Percentiles rank a stretch among this genome's conserved stretches.
Conservation (phyloP, 2,888 invertebrate genomes). For the Pogonocherus hispidulus region DNA sequence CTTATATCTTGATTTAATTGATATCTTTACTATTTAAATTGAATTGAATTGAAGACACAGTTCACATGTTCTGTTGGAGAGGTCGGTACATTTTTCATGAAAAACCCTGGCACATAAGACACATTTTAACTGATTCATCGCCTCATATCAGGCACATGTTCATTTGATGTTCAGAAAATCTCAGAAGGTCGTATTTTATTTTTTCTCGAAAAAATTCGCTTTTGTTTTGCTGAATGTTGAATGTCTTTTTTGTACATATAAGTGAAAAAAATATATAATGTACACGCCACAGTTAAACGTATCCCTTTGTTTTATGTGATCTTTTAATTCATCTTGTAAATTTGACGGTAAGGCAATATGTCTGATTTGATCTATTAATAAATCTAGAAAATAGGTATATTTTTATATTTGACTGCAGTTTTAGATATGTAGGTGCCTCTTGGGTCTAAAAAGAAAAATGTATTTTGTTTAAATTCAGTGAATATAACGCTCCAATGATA, state of each 20-base stretch:
- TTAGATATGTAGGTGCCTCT: background rate
- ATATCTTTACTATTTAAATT: too few species aligned
- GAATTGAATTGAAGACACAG: too few species aligned
- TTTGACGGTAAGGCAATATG: background rate
- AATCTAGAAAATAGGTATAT: background rate
- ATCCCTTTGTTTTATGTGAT: slow-evolving; percentile 1
- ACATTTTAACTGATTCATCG: background rate
- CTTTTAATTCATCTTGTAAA: background rate
- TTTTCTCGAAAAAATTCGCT: background rate
- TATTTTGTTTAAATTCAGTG: background rate
- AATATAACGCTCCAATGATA: background rate
- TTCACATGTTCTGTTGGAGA: too few species aligned
- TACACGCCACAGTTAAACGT: background rate
- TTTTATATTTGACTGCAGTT: background rate
- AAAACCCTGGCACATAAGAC: too few species aligned
- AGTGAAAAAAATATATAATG: background rate
- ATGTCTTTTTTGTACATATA: background rate
- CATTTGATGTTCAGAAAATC: background rate
- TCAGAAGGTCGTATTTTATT: background rate
- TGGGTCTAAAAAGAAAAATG: background rate
- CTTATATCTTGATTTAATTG: too few species aligned
- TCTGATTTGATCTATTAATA: background rate
- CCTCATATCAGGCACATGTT: slow-evolving; percentile 2
- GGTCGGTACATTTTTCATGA: too few species aligned
- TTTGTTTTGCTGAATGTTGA: background rate